Percentiles rank a stretch among this genome's conserved stretches.
Evolutionary conservation across 2,888 invertebrate species (phyloP).

Genomic region (Microplitis manilae): DNA sequence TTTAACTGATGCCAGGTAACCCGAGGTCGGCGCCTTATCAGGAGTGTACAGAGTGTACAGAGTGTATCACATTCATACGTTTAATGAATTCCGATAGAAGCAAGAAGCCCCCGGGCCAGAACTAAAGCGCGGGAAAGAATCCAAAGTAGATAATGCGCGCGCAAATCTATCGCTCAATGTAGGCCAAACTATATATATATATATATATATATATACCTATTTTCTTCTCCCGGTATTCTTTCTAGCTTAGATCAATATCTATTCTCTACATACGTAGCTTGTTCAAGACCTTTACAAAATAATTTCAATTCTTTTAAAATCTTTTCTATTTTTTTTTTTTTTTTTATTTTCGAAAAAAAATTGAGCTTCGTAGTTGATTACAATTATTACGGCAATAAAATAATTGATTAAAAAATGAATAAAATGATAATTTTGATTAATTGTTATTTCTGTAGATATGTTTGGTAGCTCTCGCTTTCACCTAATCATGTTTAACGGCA

Average conservation of each 20-base stretch:
- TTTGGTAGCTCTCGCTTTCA: constrained; percentile 35
- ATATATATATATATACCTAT: neutral
- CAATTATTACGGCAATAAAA: neutral
- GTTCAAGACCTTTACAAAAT: neutral
- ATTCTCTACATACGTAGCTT: constrained; percentile 41
- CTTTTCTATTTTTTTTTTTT: constrained; percentile 13
- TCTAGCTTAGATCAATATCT: constrained; percentile 64
- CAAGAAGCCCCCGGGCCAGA: constrained; percentile 10
- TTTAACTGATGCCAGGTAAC: constrained; percentile 29
- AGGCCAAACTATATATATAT: constrained; percentile 43
- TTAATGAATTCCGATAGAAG: constrained; percentile 8
- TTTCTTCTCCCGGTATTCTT: constrained; percentile 39
- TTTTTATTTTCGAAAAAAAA: neutral
- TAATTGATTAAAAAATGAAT: neutral
- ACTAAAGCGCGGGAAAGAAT: constrained; percentile 8
- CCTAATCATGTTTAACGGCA: constrained; percentile 11
- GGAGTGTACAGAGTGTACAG: neutral
- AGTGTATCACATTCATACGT: constrained; percentile 8
- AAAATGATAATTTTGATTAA: constrained; percentile 19
- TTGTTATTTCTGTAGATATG: constrained; percentile 13
- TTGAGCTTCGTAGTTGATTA: too few relatives aligned
- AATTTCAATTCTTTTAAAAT: constrained; percentile 18
- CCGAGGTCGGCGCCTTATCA: constrained; percentile 32
- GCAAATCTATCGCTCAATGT: constrained; percentile 45
- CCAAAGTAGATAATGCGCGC: constrained; percentile 26